Evolutionary conservation across 2,888 invertebrate genomes (phyloP), one percentile per base, ranked within the genome.

Genomic region (Diabrotica balteata): DNA sequence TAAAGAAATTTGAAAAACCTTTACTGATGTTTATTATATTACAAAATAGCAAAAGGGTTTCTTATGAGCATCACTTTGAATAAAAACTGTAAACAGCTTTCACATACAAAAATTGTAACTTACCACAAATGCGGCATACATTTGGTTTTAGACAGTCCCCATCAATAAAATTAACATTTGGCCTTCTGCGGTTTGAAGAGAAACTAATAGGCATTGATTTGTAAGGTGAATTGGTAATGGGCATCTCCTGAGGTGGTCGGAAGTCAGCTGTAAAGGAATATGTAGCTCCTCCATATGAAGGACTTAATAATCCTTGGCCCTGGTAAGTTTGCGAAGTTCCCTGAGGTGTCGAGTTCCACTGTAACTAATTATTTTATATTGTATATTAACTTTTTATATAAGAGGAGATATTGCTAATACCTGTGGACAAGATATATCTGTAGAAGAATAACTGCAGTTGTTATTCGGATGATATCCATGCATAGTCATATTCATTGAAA

Each of bases 401-500:
- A 32, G 32, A 32, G 32, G 32, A 1, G 32, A 32, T 5, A 32
- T 32, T 32, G 32, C 5, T 61, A 75, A 74, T 81, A 91, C 91
- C 87, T 91, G 92, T 7, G 92, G 90, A 79, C 91, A 92, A 2
- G 88, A 84, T 75, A 90, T 87, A 72, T 90, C 90, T 0, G 88
- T 85, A 2, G 82, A 84, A 32, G 82, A 80, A 72, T 83, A 82
- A 32, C 77, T 80, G 10, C 73, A 69, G 59, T 75, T 77, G 80
- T 84, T 84, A 81, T 80, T 85, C 75, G 78, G 84, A 79, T 88
- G 88, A 76, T 91, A 91, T 2, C 91, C 91, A 74, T 95, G 95
- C 93, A 97, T 96, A 66, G 97, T 97, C 97, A 97, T 97, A 83
- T 96, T 97, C 97, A 97, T 97, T 76, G 94, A 94, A 0, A 97